Percentiles rank a stretch among this genome's conserved stretches.
These are phyloP conservation scores for Drosophila fungiperda DNA, from an alignment of 2,888 invertebrate genomes.

Conservation along the genomic window DNA sequence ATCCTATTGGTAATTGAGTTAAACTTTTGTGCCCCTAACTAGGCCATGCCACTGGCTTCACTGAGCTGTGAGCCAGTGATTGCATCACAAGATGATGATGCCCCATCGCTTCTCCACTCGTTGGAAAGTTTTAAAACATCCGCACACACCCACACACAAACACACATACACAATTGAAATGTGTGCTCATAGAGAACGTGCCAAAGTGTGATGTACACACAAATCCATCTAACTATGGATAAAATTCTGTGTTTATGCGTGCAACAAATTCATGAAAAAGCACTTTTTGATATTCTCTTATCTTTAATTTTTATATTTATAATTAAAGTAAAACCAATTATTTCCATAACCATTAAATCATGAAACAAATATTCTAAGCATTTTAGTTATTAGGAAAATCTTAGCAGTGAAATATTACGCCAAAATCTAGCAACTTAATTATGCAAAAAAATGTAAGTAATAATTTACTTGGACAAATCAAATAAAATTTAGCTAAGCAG, in stretches of 20 bases:
- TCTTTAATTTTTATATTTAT: not conserved
- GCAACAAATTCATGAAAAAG: conserved; percentile 5
- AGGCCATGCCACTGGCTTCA: conserved; percentile 66
- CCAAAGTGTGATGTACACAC: conserved; percentile 22
- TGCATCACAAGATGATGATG: conserved; percentile 64
- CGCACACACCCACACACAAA: conserved; percentile 24
- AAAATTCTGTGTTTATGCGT: conserved; percentile 39
- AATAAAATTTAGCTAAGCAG: too few species aligned
- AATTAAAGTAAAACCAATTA: not conserved
- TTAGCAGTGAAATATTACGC: too few species aligned
- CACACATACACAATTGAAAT: conserved; percentile 22
- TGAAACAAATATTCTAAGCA: too few species aligned
- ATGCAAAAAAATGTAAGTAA: too few species aligned
- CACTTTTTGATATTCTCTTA: not conserved
- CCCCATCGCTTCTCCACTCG: conserved; percentile 34
- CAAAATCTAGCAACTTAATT: too few species aligned
- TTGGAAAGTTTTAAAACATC: conserved; percentile 62
- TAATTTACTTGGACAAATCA: too few species aligned
- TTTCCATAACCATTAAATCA: not conserved
- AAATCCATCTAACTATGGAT: conserved; percentile 9
- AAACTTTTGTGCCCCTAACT: conserved; percentile 70
- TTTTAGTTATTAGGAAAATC: too few species aligned
- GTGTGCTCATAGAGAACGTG: conserved; percentile 34
- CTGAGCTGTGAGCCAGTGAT: conserved; percentile 55
- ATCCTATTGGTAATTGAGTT: conserved; percentile 69